Evolutionary conservation across 2,797 vertebrate species (phyloP), one percentile per base, ranked within the genome.

Genomic region (Cichlasoma orientale): DNA sequence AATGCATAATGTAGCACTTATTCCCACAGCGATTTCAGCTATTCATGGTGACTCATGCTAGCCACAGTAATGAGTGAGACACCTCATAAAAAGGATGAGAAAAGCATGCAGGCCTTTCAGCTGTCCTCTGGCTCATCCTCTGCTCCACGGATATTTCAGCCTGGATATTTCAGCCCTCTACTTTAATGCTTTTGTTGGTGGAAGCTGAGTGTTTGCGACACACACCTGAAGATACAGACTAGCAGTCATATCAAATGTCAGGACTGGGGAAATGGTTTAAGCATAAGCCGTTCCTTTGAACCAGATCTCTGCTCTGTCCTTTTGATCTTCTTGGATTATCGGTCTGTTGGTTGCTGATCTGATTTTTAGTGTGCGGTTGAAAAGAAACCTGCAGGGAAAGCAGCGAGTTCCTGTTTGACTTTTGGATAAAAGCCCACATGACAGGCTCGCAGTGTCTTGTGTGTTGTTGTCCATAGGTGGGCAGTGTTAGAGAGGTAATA

Each of bases 11-110:
- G 66, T 47, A 77, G 71, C 69, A 27, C 19, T 63, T 80, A 54
- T 77, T 83, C 73, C 79, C 74, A 56, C 82, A 53, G 75, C 66
- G 83, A 78, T 71, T 56, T 7, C 23, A 56, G 56, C 71, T 54
- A 23, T 77, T 80, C 77, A 50, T 7, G 59, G 79, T 89, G 90
- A 92, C 72, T 92, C 89, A 90, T 75, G 81, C 74, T 55, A 5
- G 16, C 71, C 52, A 53, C 61, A 55, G 61, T 84, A 78, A 89
- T 81, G 68, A 86, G 44, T 31, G 58, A 87, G 81, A 82, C 4
- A 23, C 72, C 74, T 56, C 80, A 41, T 74, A 75, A 89, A 88
- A 74, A 71, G 72, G 63, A 82, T 55, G 73, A 82, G 80, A 74
- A 75, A 74, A 79, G 71, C 71, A 1, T 36, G 72, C 56, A 7